phyloP scores from a whole-genome alignment of 2,797 vertebrate species.

The Ceryle rudis region DNA sequence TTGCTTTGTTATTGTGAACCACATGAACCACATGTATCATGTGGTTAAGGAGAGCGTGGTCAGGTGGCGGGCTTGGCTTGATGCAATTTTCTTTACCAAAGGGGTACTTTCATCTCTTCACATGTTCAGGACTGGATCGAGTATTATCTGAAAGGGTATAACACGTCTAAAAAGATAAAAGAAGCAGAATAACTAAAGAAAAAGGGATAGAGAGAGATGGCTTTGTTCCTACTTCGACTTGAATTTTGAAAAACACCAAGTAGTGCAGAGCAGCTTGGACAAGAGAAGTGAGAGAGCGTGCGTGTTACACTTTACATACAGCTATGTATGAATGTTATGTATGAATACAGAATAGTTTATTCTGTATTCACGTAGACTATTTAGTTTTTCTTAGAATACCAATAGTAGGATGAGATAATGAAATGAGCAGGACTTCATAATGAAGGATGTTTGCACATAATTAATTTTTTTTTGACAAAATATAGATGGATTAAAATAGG shows the following conservation, averaged over 20 bases:
- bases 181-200: background rate
- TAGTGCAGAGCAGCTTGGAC: background rate
- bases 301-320: background rate
- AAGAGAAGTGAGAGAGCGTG: background rate
- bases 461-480: background rate
- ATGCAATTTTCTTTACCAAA: background rate
- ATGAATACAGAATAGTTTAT: background rate
- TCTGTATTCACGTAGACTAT: too few relatives aligned
- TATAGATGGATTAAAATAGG: background rate
- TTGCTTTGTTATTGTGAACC: background rate
- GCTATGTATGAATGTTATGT: background rate
- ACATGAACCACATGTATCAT: fast-evolving
- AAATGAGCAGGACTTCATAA: background rate
- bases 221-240: background rate
- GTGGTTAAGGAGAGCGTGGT: background rate
- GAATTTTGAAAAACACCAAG: background rate
- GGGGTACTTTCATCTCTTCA: background rate
- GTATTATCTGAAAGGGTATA: background rate
- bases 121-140: background rate
- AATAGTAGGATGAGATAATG: background rate
- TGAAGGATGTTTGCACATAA: background rate
- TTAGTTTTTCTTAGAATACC: background rate
- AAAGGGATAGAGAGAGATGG: background rate
- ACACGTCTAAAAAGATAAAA: background rate
- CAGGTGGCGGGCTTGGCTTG: background rate